Evolutionary conservation across 2,113 vertebrate species (phyloP).

Genomic region (Felis chaus): DNA sequence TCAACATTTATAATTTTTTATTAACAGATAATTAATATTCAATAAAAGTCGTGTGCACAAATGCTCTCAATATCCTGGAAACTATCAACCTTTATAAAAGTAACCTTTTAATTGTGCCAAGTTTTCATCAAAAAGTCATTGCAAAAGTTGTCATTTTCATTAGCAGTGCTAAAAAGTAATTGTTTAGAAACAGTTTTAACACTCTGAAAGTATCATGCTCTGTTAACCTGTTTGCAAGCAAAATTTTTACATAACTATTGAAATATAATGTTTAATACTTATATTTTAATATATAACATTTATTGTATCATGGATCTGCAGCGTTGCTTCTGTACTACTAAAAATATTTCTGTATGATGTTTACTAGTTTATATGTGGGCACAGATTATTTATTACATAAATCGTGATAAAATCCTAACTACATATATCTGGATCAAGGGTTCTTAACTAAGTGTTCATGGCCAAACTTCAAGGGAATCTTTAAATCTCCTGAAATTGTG

Average conservation of each 20-base stretch:
- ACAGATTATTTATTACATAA: background rate
- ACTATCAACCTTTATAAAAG: background rate
- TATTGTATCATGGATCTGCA: background rate
- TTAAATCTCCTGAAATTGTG: background rate
- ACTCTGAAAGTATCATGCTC: background rate
- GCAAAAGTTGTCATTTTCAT: constrained; percentile 15
- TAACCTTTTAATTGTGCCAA: background rate
- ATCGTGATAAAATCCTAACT: background rate
- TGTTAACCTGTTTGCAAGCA: background rate
- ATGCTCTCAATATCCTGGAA: background rate
- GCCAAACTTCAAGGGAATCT: background rate
- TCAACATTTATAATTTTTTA: background rate
- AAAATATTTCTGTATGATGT: background rate
- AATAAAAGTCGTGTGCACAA: background rate
- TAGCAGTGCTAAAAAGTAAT: background rate
- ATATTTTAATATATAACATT: background rate
- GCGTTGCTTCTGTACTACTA: background rate
- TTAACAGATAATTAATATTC: background rate
- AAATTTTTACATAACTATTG: background rate
- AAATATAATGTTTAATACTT: background rate
- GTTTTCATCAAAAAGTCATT: background rate
- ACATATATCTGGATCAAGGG: background rate
- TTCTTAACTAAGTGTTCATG: background rate
- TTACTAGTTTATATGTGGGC: background rate
- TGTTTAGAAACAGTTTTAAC: constrained; percentile 18